Evolutionary conservation across 2,797 vertebrate species (phyloP).

Genomic region (Tragelaphus oryx): DNA sequence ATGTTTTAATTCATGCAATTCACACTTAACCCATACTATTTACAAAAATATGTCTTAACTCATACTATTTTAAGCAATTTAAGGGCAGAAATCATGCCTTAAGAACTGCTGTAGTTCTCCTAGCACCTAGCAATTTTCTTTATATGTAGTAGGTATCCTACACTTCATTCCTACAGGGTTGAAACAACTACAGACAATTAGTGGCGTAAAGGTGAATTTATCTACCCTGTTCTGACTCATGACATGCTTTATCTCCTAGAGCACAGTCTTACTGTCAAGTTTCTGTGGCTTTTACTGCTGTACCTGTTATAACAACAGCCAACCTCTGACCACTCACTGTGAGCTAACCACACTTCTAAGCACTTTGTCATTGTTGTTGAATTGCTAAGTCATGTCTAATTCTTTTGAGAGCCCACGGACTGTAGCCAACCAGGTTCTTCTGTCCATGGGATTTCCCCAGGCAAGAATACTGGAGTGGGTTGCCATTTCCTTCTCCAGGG

Average conservation of each 20-base stretch:
- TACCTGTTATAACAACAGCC: not conserved
- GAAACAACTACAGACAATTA: not conserved
- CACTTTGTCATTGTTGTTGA: not conserved
- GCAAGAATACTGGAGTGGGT: not conserved
- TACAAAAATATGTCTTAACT: not conserved
- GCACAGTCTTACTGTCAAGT: not conserved
- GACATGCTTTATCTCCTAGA: not conserved
- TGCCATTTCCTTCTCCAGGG: not conserved
- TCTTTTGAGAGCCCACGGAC: not conserved
- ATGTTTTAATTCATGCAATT: not conserved
- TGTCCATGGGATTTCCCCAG: not conserved
- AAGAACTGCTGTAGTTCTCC: not conserved
- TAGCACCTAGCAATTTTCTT: not conserved
- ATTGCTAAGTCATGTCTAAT: not conserved
- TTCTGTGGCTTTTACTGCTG: not conserved
- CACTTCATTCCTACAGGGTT: not conserved
- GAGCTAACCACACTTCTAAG: not conserved
- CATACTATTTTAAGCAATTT: not conserved
- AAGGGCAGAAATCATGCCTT: not conserved
- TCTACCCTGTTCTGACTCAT: not conserved
- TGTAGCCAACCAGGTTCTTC: not conserved
- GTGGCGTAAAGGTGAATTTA: not conserved
- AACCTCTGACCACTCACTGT: not conserved
- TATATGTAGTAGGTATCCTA: not conserved
- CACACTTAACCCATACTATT: not conserved